These are phyloP conservation scores for Crambe crambe DNA, from an alignment of 37 sponge, comb jelly and placozoan species.

Conservation along the genomic window DNA sequence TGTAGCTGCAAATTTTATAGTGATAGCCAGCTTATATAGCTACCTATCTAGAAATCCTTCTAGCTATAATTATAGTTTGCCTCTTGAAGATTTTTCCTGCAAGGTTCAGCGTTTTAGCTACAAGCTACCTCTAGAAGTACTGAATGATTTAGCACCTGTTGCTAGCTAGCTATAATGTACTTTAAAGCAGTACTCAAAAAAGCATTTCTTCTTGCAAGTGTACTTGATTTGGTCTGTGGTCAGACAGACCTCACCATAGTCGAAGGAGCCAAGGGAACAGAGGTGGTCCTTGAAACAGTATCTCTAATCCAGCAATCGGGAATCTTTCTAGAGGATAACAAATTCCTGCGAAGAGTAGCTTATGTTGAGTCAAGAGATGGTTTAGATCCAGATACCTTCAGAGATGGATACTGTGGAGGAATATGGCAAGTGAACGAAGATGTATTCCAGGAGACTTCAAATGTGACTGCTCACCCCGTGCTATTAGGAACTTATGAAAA, in stretches of 20 bases:
- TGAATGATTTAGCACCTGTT: no score
- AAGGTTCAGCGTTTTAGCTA: no score
- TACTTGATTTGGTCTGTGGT: no score
- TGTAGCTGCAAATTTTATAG: no score
- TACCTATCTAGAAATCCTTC: no score
- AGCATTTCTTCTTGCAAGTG: not conserved
- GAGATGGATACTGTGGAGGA: constrained; percentile 38
- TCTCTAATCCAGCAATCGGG: not conserved
- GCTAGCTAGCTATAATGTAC: no score
- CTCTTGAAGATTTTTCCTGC: no score
- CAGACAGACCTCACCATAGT: constrained; percentile 3
- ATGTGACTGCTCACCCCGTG: not conserved
- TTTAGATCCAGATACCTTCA: constrained; percentile 23
- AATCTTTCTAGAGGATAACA: constrained; percentile 30
- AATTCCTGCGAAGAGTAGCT: constrained; percentile 31
- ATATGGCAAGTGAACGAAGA: constrained; percentile 49
- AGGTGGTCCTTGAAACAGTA: constrained; percentile 23
- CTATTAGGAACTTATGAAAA: not conserved
- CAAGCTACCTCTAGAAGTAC: no score
- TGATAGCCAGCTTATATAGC: no score
- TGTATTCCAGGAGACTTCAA: constrained; percentile 14
- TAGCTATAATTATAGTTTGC: no score
- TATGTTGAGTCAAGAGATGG: constrained; percentile 45
- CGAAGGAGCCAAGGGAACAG: constrained; percentile 5
- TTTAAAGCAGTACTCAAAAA: no score